These are phyloP conservation scores for Odontamblyopus lacepedii DNA, from an alignment of 2,797 vertebrate species.

Conservation along the genomic window DNA sequence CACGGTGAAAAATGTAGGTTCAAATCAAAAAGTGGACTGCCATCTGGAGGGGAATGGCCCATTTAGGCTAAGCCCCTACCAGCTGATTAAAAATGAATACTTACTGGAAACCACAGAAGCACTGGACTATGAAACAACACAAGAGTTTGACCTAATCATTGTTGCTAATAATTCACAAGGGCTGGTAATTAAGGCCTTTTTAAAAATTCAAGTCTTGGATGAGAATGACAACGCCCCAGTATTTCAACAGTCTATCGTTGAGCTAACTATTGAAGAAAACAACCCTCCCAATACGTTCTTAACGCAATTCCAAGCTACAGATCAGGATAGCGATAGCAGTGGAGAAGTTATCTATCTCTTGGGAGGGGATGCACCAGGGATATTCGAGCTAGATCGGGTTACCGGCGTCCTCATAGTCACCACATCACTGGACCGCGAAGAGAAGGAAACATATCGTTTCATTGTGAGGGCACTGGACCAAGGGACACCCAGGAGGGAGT, in stretches of 20 bases:
- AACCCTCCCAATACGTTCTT: constrained; percentile 90
- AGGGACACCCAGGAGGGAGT: constrained; percentile 89
- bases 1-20: constrained; percentile 88
- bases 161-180: constrained; percentile 83
- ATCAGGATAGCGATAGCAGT: constrained; percentile 87
- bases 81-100: constrained; percentile 88
- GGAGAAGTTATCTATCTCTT: constrained; percentile 90
- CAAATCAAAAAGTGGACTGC: constrained; percentile 85
- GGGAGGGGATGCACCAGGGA: constrained; percentile 86
- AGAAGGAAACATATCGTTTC: constrained; percentile 94
- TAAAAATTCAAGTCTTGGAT: constrained; percentile 90
- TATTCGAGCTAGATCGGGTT: constrained; percentile 86
- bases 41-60: constrained; percentile 89
- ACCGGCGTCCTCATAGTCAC: constrained; percentile 90
- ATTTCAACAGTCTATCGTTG: constrained; percentile 87
- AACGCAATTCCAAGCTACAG: constrained; percentile 87
- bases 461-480: constrained; percentile 90
- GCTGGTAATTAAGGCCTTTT: constrained; percentile 81
- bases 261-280: constrained; percentile 94
- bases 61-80: constrained; percentile 88
- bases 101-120: constrained; percentile 90
- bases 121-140: constrained; percentile 90
- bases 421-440: constrained; percentile 91
- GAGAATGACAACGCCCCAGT: constrained; percentile 95
- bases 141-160: constrained; percentile 86